phyloP scores from a whole-genome alignment of 2,888 invertebrate genomes.

The Nomada ferruginata region DNA sequence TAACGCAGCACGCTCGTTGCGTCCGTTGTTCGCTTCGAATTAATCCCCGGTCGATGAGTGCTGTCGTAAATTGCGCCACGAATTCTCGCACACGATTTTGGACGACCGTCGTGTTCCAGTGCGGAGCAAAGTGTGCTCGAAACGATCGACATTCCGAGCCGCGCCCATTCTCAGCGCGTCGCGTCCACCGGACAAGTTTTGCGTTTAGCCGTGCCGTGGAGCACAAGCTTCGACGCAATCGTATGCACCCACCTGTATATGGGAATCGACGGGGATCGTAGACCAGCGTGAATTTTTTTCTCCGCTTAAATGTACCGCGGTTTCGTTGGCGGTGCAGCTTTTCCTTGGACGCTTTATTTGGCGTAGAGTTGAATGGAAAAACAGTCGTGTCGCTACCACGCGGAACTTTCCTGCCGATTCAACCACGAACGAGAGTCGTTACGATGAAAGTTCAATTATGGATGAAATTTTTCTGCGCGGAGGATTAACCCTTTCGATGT shows the following conservation, averaged over 20 bases:
- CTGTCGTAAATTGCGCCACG: background rate
- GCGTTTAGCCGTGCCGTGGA: conserved; percentile 72
- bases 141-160: conserved; percentile 82
- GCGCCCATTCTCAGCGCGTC: conserved; percentile 79
- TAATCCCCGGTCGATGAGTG: no score
- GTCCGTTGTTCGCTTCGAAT: no score
- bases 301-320: conserved; percentile 31
- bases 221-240: conserved; percentile 51
- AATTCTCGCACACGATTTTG: conserved; percentile 29
- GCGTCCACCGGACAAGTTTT: conserved; percentile 78
- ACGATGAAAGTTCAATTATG: background rate
- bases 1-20: no score
- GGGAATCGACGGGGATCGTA: conserved; percentile 64
- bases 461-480: background rate
- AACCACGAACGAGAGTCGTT: conserved; percentile 21
- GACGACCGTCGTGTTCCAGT: conserved; percentile 24
- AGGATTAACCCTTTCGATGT: background rate
- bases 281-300: conserved; percentile 24
- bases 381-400: conserved; percentile 2
- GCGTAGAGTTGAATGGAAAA: conserved; percentile 23
- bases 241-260: conserved; percentile 67
- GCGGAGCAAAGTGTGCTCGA: conserved; percentile 61
- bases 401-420: conserved; percentile 36
- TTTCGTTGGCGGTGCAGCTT: conserved; percentile 44
- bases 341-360: conserved; percentile 55